These are phyloP conservation scores for Garra rufa DNA, from an alignment of 2,113 vertebrate genomes.

Conservation along the genomic window DNA sequence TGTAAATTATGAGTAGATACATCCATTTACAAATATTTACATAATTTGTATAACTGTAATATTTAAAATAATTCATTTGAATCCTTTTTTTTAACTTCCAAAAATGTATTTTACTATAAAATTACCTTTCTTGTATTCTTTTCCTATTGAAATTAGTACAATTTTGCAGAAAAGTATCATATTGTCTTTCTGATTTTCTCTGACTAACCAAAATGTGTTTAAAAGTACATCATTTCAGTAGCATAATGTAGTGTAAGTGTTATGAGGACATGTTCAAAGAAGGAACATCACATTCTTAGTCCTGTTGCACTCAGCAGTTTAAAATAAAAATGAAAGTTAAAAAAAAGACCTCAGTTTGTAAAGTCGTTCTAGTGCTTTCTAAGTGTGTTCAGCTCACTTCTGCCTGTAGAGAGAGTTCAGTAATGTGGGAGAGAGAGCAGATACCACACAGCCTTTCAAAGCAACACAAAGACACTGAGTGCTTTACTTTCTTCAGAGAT, in stretches of 20 bases:
- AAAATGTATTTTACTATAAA: no score
- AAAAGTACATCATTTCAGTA: background rate
- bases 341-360: background rate
- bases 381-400: background rate
- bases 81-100: no score
- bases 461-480: background rate
- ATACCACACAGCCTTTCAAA: background rate
- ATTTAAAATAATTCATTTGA: no score
- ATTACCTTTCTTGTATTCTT: no score
- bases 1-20: no score
- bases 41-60: no score
- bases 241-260: background rate
- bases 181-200: background rate
- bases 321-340: background rate
- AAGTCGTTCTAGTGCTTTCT: slow-evolving; percentile 1
- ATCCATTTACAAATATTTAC: no score
- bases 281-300: background rate
- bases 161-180: background rate
- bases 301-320: background rate
- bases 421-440: slow-evolving; percentile 11
- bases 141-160: no score
- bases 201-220: background rate
- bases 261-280: background rate
- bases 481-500: slow-evolving; percentile 11
- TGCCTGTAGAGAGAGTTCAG: slow-evolving; percentile 16